A percentile compares a stretch with the other conserved stretches of the same genome.
These are phyloP conservation scores for Hydropsyche betteni DNA, from an alignment of 2,888 invertebrate genomes.

Conservation along the genomic window DNA sequence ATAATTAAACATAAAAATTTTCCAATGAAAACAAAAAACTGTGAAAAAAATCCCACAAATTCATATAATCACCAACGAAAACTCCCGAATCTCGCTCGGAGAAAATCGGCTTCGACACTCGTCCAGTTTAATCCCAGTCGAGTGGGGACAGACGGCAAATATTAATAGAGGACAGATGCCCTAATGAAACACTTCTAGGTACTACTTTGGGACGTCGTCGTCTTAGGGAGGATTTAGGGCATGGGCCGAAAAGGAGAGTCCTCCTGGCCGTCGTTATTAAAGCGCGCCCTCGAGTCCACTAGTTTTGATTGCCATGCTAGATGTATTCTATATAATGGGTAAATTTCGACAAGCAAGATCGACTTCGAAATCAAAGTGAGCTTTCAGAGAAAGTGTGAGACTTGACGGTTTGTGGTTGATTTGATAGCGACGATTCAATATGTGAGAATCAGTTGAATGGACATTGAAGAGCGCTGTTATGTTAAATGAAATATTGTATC, in stretches of 20 bases:
- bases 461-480: too few relatives aligned
- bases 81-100: background rate
- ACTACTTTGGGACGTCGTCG: background rate
- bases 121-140: conserved; percentile 8
- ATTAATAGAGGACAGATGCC: conserved; percentile 32
- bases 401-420: too few relatives aligned
- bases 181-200: conserved; percentile 23
- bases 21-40: too few relatives aligned
- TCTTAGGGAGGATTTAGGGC: background rate
- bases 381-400: too few relatives aligned
- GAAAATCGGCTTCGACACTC: background rate
- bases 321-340: conserved; percentile 14
- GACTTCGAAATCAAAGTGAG: background rate
- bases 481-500: too few relatives aligned
- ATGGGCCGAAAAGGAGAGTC: background rate
- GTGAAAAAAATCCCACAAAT: too few relatives aligned
- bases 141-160: conserved; percentile 19
- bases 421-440: too few relatives aligned
- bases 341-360: background rate
- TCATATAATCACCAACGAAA: too few relatives aligned
- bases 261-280: conserved; percentile 25
- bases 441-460: too few relatives aligned
- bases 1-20: too few relatives aligned
- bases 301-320: conserved; percentile 29
- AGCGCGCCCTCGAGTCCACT: conserved; percentile 7